Percentiles rank a stretch among this genome's conserved stretches.
Conservation (phyloP, 2,113 vertebrate species). For the Barnardius zonarius region DNA sequence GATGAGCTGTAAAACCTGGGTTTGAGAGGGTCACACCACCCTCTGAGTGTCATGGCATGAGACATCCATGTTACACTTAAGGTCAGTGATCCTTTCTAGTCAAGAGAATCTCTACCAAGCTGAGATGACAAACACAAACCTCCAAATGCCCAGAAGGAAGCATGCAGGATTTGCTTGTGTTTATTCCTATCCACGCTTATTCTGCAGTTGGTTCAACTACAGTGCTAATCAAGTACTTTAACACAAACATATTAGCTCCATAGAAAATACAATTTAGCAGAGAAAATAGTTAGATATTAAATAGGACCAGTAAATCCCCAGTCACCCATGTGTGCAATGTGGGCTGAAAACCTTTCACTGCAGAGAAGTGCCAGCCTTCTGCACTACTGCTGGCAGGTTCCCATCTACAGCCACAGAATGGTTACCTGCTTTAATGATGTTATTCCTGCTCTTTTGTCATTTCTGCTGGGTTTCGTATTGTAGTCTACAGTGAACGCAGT, state of each 20-base stretch:
- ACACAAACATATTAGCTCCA: background rate
- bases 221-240: background rate
- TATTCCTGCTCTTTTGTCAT: background rate
- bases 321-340: accelerated
- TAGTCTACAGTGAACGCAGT: background rate
- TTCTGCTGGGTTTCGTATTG: background rate
- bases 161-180: accelerated
- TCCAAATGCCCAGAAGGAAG: background rate
- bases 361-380: background rate
- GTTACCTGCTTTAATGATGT: background rate
- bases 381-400: background rate
- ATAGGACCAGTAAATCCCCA: background rate
- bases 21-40: background rate
- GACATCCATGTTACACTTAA: background rate
- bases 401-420: background rate
- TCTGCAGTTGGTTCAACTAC: background rate
- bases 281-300: background rate
- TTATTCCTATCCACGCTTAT: background rate
- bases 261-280: background rate
- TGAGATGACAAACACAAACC: background rate
- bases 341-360: background rate
- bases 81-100: background rate
- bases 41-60: background rate
- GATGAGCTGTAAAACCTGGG: background rate
- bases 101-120: background rate